Evolutionary conservation across 2,113 vertebrate genomes (phyloP).

Genomic region (Antigone vipio): DNA sequence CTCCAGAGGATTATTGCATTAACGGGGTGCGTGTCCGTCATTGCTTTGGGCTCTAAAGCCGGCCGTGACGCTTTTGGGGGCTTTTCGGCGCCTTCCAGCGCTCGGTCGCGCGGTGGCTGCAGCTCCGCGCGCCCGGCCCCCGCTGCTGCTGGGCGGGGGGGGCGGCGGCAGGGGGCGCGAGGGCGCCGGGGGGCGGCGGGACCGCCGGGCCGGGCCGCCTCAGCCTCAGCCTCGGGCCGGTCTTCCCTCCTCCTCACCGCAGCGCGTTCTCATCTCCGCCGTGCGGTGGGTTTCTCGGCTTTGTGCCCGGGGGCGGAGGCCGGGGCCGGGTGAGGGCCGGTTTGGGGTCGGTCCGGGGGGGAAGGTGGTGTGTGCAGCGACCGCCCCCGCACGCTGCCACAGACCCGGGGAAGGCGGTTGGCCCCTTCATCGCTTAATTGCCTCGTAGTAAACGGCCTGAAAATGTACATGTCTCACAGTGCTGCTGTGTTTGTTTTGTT

Average conservation of each 20-base stretch:
- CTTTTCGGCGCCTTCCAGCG: too few relatives aligned
- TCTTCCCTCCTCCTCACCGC: too few relatives aligned
- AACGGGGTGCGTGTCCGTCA: fast-evolving
- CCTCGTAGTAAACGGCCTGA: too few relatives aligned
- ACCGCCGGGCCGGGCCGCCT: too few relatives aligned
- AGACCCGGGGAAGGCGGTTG: background rate
- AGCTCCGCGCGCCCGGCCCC: background rate
- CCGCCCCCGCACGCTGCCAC: background rate
- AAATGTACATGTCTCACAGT: fast-evolving
- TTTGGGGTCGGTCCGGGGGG: fast-evolving
- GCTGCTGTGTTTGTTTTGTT: too few relatives aligned
- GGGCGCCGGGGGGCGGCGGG: background rate
- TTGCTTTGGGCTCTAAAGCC: too few relatives aligned
- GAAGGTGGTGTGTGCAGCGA: background rate
- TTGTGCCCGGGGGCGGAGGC: background rate
- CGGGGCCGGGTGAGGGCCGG: background rate
- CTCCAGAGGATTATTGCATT: background rate
- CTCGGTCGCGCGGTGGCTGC: too few relatives aligned
- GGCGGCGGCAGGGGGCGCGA: background rate
- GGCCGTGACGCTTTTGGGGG: too few relatives aligned
- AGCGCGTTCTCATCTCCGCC: background rate
- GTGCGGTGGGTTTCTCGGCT: too few relatives aligned
- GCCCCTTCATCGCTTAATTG: too few relatives aligned
- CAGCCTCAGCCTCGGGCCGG: fast-evolving
- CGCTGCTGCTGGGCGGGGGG: background rate